A percentile compares a stretch with the other conserved stretches of the same genome.
phyloP scores from a whole-genome alignment of 2,113 vertebrate species.

The Bucco capensis region DNA sequence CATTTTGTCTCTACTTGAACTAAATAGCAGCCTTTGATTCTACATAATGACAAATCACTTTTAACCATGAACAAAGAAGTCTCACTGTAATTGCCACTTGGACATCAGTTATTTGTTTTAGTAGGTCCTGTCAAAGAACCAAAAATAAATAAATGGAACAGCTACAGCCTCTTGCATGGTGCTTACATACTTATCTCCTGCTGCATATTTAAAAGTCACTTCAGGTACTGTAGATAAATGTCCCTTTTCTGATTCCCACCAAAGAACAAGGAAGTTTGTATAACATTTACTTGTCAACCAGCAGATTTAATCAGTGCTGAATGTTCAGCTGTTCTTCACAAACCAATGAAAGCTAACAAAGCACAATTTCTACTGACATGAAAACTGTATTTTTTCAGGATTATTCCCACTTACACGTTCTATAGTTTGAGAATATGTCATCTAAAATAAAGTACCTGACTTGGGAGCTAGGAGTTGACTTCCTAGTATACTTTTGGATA shows the following conservation, averaged over 20 bases:
- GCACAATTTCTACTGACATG: background rate
- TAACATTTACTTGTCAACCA: background rate
- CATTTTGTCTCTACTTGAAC: constrained; percentile 20
- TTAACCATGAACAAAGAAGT: constrained; percentile 36
- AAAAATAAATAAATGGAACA: background rate
- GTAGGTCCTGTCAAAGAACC: background rate
- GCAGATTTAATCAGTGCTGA: background rate
- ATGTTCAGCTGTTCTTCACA: background rate
- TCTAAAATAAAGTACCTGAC: background rate
- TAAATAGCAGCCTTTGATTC: constrained; percentile 39
- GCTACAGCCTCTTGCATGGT: background rate
- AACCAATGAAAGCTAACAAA: background rate
- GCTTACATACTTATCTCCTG: background rate
- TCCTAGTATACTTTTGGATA: background rate
- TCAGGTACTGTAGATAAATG: background rate
- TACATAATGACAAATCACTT: constrained; percentile 45
- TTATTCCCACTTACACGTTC: background rate
- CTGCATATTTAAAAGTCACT: background rate
- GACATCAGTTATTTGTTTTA: constrained; percentile 19
- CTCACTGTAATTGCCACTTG: constrained; percentile 10
- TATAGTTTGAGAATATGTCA: background rate
- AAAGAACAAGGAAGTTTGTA: background rate
- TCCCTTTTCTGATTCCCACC: background rate
- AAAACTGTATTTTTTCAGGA: background rate
- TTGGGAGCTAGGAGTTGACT: background rate